Conservation (phyloP, 2,797 vertebrate genomes). For the Sebastes oblongus region DNA sequence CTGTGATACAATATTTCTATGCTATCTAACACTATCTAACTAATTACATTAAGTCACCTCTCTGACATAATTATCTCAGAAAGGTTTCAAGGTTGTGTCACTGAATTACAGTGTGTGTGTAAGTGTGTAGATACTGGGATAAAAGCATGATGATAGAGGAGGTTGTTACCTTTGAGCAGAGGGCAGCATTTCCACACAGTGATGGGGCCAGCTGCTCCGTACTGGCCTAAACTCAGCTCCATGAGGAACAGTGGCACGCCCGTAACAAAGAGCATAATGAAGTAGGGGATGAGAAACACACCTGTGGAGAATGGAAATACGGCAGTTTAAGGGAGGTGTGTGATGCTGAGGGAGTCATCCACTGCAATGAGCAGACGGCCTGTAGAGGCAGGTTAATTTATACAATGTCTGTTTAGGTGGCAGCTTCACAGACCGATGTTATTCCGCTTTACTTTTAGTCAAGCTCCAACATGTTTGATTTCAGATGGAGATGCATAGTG, state of each 20-base stretch:
- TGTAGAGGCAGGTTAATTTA: conserved; percentile 31
- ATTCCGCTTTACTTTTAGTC: conserved; percentile 4
- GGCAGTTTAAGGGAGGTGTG: neutral
- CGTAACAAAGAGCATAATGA: conserved; percentile 85
- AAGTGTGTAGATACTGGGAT: neutral
- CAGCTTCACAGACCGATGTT: neutral
- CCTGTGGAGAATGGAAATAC: conserved; percentile 69
- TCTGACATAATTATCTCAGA: neutral
- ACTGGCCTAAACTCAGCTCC: conserved; percentile 90
- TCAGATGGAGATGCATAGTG: conserved; percentile 1
- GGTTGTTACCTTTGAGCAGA: conserved; percentile 84
- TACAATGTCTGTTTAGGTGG: neutral
- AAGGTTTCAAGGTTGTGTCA: neutral
- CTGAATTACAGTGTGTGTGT: neutral
- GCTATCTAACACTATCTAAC: neutral
- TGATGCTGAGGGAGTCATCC: neutral
- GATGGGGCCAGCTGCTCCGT: conserved; percentile 84
- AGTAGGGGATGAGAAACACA: conserved; percentile 88
- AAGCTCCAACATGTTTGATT: conserved; percentile 37
- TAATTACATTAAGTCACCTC: neutral
- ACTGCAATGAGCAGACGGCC: neutral
- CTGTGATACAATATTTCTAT: neutral
- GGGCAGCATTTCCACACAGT: conserved; percentile 90
- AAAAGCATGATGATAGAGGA: neutral
- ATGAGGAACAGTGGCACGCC: conserved; percentile 89